phyloP scores from a whole-genome alignment of 2,113 vertebrate genomes.

The Brachionichthys hirsutus region DNA sequence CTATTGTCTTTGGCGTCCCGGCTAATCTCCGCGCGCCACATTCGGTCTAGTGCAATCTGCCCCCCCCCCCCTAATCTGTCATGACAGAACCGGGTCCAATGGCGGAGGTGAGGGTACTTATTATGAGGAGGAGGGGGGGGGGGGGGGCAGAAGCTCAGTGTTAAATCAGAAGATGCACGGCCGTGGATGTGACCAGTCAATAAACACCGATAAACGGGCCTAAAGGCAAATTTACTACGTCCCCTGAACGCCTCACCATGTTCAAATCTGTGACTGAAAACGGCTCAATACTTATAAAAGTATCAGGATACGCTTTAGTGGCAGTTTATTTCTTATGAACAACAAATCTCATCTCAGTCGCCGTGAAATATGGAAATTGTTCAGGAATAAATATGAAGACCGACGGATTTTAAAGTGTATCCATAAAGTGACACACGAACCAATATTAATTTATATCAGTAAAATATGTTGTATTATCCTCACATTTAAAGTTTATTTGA shows the following conservation, averaged over 20 bases:
- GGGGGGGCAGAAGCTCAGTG: constrained; percentile 31
- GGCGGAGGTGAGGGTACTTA: constrained; percentile 84
- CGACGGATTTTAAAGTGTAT: neutral
- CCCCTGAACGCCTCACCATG: too few species aligned
- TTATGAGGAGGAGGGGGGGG: constrained; percentile 65
- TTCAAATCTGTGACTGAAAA: too few species aligned
- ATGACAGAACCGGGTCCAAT: constrained; percentile 95
- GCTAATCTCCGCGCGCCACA: constrained; percentile 97
- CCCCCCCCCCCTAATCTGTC: constrained; percentile 97
- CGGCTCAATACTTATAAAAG: too few species aligned
- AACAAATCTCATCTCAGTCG: neutral
- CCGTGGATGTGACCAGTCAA: too few species aligned
- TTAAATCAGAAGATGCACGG: constrained; percentile 39
- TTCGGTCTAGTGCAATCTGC: constrained; percentile 97
- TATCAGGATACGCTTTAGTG: neutral
- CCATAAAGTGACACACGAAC: neutral
- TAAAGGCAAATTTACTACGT: too few species aligned
- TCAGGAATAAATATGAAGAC: neutral
- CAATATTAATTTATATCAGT: too few species aligned
- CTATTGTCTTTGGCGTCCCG: constrained; percentile 89
- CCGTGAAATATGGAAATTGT: neutral
- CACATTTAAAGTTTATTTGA: neutral
- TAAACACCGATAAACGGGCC: too few species aligned
- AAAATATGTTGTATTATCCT: too few species aligned
- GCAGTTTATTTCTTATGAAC: neutral